These are phyloP conservation scores for Hylia prasina DNA, from an alignment of 2,113 vertebrate genomes.

Conservation along the genomic window DNA sequence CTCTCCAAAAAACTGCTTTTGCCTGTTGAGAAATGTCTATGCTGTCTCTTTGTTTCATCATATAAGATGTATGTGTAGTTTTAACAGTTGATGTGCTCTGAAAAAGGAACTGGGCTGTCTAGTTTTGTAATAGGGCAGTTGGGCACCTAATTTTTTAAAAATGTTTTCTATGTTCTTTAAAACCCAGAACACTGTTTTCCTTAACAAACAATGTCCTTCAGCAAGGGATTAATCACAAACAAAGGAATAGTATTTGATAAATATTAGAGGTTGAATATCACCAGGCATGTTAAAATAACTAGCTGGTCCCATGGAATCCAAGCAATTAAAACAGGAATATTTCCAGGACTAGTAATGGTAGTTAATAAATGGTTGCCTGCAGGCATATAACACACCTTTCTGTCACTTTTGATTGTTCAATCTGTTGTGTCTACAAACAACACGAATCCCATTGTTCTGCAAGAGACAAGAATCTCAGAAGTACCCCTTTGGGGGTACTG, in stretches of 20 bases:
- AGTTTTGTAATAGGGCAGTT: background rate
- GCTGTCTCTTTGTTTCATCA: background rate
- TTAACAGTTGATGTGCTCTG: background rate
- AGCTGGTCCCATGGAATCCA: background rate
- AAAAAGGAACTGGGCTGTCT: background rate
- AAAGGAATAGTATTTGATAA: background rate
- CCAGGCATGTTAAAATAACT: background rate
- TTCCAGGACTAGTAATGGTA: background rate
- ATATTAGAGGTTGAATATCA: background rate
- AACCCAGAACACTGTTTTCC: background rate
- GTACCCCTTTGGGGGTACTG: background rate
- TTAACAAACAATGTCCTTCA: background rate
- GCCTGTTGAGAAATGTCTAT: background rate
- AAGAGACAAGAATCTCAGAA: background rate
- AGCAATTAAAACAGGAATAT: background rate
- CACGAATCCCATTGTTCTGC: background rate
- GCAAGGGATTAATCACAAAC: background rate
- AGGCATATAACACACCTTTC: background rate
- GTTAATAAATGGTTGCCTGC: background rate
- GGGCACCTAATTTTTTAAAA: background rate
- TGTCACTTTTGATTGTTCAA: background rate
- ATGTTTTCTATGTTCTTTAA: background rate
- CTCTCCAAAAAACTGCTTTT: background rate
- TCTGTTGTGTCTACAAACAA: background rate
- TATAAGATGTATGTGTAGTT: background rate